Base-by-base conservation (phyloP, 2,888 invertebrate genomes). In the Cantharis nigra region DNA sequence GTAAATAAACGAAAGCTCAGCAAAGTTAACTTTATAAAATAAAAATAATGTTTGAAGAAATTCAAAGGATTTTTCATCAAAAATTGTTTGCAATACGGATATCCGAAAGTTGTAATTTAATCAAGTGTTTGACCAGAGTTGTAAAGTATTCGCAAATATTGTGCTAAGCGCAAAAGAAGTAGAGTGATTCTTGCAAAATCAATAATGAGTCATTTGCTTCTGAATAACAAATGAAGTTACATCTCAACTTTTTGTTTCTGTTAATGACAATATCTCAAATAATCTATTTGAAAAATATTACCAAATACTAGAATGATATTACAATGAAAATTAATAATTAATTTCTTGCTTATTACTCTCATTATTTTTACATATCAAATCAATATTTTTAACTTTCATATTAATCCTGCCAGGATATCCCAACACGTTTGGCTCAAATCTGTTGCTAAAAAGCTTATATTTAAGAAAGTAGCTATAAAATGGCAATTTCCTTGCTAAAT, bases 141-240 rank as follows among this genome's bases (percentile, higher is more conserved):
- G 70, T 71, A 64, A 75, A 75, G 75, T 71, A 71, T 75, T 75
- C 67, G 75, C 75, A 75, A 75, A 75, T 75, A 75, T 75, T 65
- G 75, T 75, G 75, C 18, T 71, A 64, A 69, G 64, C 70, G 67
- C 23, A 30, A 71, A 75, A 75, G 70, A 33, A 49, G 67, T 67
- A 18, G 65, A 65, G 49, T 75, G 75, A 75, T 75, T 75, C 71
- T 64, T 71, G 9, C 18, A 75, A 71, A 75, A 75, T 75, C 75
- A 75, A 75, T 74, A 74, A 74, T 71, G 70, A 75, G 71, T 75
- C 70, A 75, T 75, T 71, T 71, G 75, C 70, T 75, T 70, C 62
- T 75, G 75, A 75, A 75, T 75, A 71, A 65, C 75, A 71, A 75
- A 75, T 71, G 64, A 69, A 49, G 70, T 71, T 71, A 70, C 70